phyloP scores from a whole-genome alignment of 2,888 invertebrate genomes.

The Julus scanicus region DNA sequence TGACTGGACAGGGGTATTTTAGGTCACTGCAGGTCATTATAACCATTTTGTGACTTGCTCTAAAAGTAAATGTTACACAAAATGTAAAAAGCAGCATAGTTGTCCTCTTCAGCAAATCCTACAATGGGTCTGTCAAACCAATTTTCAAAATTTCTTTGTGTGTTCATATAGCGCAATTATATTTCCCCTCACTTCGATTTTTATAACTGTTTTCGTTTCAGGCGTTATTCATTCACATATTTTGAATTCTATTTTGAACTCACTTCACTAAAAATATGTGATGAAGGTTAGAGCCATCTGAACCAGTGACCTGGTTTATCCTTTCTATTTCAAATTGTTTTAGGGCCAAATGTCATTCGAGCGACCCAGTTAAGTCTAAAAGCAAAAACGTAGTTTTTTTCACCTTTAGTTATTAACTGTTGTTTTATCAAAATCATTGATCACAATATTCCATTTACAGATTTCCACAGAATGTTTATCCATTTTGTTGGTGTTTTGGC shows the following conservation, averaged over 20 bases:
- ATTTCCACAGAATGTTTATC: too few species aligned
- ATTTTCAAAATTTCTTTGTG: not conserved
- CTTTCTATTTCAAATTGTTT: slow-evolving; percentile 27
- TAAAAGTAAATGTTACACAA: not conserved
- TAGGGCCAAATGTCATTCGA: slow-evolving; percentile 30
- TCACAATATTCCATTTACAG: too few species aligned
- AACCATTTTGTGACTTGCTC: not conserved
- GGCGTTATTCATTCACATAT: not conserved
- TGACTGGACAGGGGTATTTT: slow-evolving; percentile 24
- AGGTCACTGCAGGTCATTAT: slow-evolving; percentile 35
- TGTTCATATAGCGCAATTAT: not conserved
- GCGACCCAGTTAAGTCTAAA: slow-evolving; percentile 14
- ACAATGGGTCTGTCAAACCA: not conserved
- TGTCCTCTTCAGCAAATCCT: not conserved
- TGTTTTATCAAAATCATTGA: too few species aligned
- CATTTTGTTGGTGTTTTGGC: too few species aligned
- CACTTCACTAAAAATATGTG: not conserved
- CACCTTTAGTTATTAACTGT: too few species aligned
- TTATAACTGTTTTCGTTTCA: not conserved
- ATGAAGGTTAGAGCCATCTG: slow-evolving; percentile 11
- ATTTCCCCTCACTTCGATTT: not conserved
- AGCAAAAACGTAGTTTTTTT: not conserved
- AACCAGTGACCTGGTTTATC: slow-evolving; percentile 36
- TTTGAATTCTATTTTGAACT: not conserved
- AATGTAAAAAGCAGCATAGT: not conserved